Conservation (phyloP, 1,140 invertebrate genomes). For the Drosophila nebulosa region DNA sequence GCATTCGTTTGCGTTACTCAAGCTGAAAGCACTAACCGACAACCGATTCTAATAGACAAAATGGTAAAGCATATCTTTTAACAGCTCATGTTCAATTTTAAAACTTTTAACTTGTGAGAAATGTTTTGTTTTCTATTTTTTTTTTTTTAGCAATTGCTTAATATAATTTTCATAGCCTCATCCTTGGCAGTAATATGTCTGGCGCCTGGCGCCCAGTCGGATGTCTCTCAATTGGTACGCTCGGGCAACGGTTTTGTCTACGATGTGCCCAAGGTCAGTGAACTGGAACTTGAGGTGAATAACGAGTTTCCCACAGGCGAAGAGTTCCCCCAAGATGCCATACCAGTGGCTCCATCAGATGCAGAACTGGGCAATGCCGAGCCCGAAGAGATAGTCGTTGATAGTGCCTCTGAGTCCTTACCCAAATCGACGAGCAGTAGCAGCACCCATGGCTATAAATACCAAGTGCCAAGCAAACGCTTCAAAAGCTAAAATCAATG, state of each 20-base stretch:
- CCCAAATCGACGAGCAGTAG: constrained; percentile 12
- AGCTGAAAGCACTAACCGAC: constrained; percentile 47
- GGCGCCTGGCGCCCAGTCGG: constrained; percentile 34
- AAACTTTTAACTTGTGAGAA: constrained; percentile 20
- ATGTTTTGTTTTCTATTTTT: constrained; percentile 21
- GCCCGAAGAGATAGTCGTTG: constrained; percentile 5
- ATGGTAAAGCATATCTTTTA: constrained; percentile 28
- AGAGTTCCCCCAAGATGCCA: constrained; percentile 64
- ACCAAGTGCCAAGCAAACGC: constrained; percentile 55
- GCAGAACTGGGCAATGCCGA: constrained; percentile 52
- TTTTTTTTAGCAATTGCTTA: constrained; percentile 6
- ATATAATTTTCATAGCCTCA: not conserved
- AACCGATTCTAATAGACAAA: constrained; percentile 31
- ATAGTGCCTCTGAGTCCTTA: constrained; percentile 30
- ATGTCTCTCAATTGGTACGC: constrained; percentile 65
- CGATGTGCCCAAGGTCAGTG: constrained; percentile 60
- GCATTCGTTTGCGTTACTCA: constrained; percentile 60
- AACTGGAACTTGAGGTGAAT: constrained; percentile 62
- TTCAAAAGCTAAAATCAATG: constrained; percentile 54
- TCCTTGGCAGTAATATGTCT: constrained; percentile 28
- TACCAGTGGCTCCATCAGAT: constrained; percentile 61
- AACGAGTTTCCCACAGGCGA: constrained; percentile 66
- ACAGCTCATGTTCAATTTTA: not conserved
- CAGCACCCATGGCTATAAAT: constrained; percentile 53
- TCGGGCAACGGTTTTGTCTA: constrained; percentile 74